Evolutionary conservation across 2,888 invertebrate genomes (phyloP).

Genomic region (Himalopsyche anomala): DNA sequence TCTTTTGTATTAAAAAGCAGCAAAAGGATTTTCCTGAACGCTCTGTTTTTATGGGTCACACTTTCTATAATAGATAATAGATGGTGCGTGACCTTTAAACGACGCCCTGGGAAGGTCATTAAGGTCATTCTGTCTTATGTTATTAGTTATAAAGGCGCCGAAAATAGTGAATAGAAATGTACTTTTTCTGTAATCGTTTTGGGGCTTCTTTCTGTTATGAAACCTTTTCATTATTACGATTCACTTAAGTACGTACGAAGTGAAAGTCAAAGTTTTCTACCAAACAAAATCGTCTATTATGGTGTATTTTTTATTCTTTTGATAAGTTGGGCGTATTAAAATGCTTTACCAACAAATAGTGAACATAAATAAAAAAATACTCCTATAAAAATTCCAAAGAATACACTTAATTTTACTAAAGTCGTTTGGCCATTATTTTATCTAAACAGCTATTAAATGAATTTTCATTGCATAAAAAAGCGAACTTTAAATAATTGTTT

Average conservation of each 20-base stretch:
- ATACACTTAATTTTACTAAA: too few relatives aligned
- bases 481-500: too few relatives aligned
- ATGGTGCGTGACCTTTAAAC: constrained; percentile 31
- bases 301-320: too few relatives aligned
- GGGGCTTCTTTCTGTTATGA: constrained; percentile 16
- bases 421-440: too few relatives aligned
- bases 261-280: too few relatives aligned
- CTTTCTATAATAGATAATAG: constrained; percentile 26
- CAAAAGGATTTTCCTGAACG: constrained; percentile 1
- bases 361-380: too few relatives aligned
- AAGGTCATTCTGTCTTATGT: constrained; percentile 21
- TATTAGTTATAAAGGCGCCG: constrained; percentile 17
- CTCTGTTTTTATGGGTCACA: neutral
- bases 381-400: too few relatives aligned
- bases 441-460: too few relatives aligned
- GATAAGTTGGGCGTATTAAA: too few relatives aligned
- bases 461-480: too few relatives aligned
- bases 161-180: constrained; percentile 25
- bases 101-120: constrained; percentile 13
- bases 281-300: too few relatives aligned
- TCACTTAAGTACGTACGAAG: neutral
- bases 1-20: constrained; percentile 16
- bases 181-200: constrained; percentile 3
- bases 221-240: neutral
- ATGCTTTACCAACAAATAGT: too few relatives aligned